phyloP scores from a whole-genome alignment of 1,140 invertebrate species.

The Trichonephila clavata region DNA sequence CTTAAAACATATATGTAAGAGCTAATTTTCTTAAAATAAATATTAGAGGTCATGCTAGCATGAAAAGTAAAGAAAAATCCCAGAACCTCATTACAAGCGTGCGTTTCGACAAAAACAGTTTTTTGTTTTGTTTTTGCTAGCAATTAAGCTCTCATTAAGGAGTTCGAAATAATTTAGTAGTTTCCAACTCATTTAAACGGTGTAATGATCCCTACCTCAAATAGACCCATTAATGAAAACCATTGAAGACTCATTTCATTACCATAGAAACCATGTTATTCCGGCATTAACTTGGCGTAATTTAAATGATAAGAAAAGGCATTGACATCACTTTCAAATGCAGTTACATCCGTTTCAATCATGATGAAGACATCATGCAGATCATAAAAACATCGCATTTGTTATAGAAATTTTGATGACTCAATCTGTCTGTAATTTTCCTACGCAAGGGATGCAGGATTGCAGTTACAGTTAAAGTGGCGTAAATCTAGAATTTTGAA shows the following conservation, averaged over 20 bases:
- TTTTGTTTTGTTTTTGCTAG: not conserved
- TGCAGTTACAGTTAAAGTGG: not conserved
- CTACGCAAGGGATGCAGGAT: not conserved
- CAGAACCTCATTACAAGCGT: not conserved
- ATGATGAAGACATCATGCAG: slow-evolving; percentile 44
- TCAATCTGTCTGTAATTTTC: slow-evolving; percentile 27
- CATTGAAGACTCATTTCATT: slow-evolving; percentile 31
- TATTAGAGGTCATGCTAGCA: not conserved
- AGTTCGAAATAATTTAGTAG: slow-evolving; percentile 23
- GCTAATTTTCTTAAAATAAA: not conserved
- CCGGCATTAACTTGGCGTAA: not conserved
- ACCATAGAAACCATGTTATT: slow-evolving; percentile 26
- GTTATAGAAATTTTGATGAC: slow-evolving; percentile 48
- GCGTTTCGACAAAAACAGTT: not conserved
- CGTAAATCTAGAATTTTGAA: not conserved
- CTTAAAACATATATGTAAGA: too few relatives aligned
- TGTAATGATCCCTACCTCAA: slow-evolving; percentile 2
- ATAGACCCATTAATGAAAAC: slow-evolving; percentile 15
- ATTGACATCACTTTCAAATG: not conserved
- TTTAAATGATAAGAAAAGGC: slow-evolving; percentile 31
- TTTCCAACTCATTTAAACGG: slow-evolving; percentile 8
- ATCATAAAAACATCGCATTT: slow-evolving; percentile 40
- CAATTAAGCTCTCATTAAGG: not conserved
- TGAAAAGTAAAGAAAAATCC: not conserved
- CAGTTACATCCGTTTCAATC: slow-evolving; percentile 29